phyloP scores from a whole-genome alignment of 1,140 invertebrate species.

The Leptinotarsa lineolata region DNA sequence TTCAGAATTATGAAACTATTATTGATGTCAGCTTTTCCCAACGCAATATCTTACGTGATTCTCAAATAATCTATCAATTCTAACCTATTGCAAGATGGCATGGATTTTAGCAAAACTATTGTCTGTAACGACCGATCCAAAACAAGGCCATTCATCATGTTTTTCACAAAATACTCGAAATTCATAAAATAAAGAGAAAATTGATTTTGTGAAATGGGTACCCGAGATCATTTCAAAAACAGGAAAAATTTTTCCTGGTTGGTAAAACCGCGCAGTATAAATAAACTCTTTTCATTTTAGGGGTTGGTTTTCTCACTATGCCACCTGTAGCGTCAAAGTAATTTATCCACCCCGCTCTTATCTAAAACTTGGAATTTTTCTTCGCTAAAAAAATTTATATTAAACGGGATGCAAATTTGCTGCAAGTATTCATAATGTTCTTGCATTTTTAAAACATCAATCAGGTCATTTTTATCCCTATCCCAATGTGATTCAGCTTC shows the following conservation, averaged over 20 bases:
- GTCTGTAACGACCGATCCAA: constrained; percentile 22
- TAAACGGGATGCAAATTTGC: constrained; percentile 21
- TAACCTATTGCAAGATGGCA: constrained; percentile 29
- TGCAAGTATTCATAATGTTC: constrained; percentile 26
- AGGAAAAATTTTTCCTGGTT: constrained; percentile 2
- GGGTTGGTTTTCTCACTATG: constrained; percentile 1
- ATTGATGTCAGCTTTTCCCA: neutral
- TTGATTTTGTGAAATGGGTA: constrained; percentile 24
- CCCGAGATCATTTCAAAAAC: constrained; percentile 23
- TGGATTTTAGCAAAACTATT: constrained; percentile 26
- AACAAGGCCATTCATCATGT: constrained; percentile 22
- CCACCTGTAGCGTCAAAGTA: neutral
- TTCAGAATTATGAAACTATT: constrained; percentile 3
- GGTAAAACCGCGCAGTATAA: constrained; percentile 2
- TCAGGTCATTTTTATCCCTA: constrained; percentile 24
- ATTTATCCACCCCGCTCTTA: constrained; percentile 3
- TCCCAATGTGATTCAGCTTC: constrained; percentile 22
- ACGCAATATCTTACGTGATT: neutral
- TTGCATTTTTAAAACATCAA: constrained; percentile 29
- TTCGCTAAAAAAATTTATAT: constrained; percentile 21
- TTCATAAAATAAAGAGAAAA: constrained; percentile 22
- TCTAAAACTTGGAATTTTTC: constrained; percentile 19
- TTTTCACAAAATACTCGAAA: constrained; percentile 23
- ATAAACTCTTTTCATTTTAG: constrained; percentile 1
- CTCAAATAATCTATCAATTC: constrained; percentile 15